Evolutionary conservation across 2,797 vertebrate genomes (phyloP).

Genomic region (Naso thynnoides): DNA sequence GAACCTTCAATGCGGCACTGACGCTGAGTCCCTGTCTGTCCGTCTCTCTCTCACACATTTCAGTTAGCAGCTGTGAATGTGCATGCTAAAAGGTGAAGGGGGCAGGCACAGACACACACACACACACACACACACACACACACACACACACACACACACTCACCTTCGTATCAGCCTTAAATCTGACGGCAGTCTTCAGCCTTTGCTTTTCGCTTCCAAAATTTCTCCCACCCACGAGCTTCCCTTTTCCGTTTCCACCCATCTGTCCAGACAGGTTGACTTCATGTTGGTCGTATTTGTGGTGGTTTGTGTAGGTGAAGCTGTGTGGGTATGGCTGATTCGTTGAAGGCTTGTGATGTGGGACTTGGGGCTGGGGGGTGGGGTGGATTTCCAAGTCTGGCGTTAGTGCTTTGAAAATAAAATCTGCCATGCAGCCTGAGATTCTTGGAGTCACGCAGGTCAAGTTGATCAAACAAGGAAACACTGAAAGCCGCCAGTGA

Average conservation of each 20-base stretch:
- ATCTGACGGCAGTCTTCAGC: conserved; percentile 23
- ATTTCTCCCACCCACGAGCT: conserved; percentile 12
- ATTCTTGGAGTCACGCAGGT: conserved; percentile 42
- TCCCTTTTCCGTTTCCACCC: conserved; percentile 13
- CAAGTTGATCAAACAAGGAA: conserved; percentile 26
- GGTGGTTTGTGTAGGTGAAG: conserved; percentile 44
- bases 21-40: too few relatives aligned
- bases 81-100: conserved; percentile 20
- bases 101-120: conserved; percentile 9
- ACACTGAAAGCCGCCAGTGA: conserved; percentile 22
- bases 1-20: too few relatives aligned
- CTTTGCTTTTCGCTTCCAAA: conserved; percentile 16
- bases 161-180: not conserved
- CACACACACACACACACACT: not conserved
- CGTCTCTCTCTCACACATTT: not conserved
- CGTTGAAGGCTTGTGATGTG: conserved; percentile 19
- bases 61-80: conserved; percentile 16
- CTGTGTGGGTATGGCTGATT: not conserved
- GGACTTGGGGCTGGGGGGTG: not conserved
- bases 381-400: not conserved
- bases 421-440: conserved; percentile 6
- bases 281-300: not conserved
- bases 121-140: not conserved
- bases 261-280: conserved; percentile 17
- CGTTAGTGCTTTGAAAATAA: conserved; percentile 37